Base-by-base conservation (phyloP, 2,888 invertebrate species). In the Chouioia cunea region DNA sequence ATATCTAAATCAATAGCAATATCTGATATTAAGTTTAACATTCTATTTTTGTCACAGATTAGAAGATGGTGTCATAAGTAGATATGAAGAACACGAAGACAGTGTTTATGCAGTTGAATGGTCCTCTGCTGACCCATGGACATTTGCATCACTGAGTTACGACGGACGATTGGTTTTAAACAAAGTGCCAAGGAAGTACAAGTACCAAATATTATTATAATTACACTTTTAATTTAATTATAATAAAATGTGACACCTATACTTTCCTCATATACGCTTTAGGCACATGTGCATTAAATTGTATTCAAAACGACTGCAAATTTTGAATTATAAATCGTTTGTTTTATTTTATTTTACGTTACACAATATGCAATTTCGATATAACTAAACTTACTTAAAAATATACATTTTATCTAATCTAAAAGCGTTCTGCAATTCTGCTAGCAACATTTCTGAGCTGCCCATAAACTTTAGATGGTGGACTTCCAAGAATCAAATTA, bases 81-180 rank as follows among this genome's bases (percentile, higher is more conserved):
- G 93, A 71, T 97, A 97, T 82, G 97, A 99, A 83, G 96, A 97
- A 79, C 98, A 99, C 82, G 99, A 99, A 84, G 99, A 99, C 86
- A 96, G 97, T 6, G 98, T 99, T 16, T 99, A 98, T 87, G 94
- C 95, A 80, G 96, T 94, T 0, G 97, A 97, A 86, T 99, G 99
- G 99, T 97, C 97, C 73, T 92, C 94, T 22, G 95, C 96, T 23
- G 99, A 99, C 87, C 97, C 99, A 15, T 99, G 99, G 99, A 93
- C 97, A 70, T 99, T 98, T 88, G 99, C 99, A n/a, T 98, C 98
- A 0, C 89, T 98, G 0, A 97, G 97, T 84, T 98, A 97, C 85
- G 99, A 99, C 86, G 99, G 99, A 0, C 88, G 99, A 59, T 90
- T 99, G 18, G 93, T 99, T 58, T 91, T 99, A 47, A 97, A 97